phyloP scores from a whole-genome alignment of 2,888 invertebrate genomes.

The Carcina quercana region DNA sequence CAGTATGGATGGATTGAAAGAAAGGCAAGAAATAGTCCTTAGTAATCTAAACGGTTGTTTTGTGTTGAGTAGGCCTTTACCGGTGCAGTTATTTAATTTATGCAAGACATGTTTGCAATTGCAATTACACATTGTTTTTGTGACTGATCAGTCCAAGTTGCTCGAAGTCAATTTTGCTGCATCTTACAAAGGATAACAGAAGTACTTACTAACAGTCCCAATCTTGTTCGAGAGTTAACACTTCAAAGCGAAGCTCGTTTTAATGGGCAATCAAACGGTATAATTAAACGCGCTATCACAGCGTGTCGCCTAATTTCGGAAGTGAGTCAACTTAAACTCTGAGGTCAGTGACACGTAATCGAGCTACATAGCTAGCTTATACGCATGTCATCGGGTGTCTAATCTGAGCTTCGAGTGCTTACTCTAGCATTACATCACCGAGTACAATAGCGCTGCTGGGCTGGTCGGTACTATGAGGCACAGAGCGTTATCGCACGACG shows the following conservation, averaged over 20 bases:
- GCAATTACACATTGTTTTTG: no score
- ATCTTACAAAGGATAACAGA: no score
- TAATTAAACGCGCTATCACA: slow-evolving; percentile 24
- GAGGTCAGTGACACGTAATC: slow-evolving; percentile 45
- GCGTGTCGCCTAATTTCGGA: slow-evolving; percentile 38
- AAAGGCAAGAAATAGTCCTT: no score
- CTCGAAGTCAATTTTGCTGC: no score
- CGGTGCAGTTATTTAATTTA: no score
- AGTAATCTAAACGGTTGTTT: no score
- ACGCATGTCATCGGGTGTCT: slow-evolving; percentile 2
- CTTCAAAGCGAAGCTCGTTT: slow-evolving; percentile 13
- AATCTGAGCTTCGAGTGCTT: slow-evolving; percentile 9
- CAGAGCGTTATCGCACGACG: neutral
- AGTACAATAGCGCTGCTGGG: slow-evolving; percentile 4
- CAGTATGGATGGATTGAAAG: no score
- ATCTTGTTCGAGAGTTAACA: no score
- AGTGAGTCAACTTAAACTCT: slow-evolving; percentile 31
- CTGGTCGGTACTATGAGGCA: neutral
- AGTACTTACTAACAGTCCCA: no score
- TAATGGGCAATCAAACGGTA: slow-evolving; percentile 16
- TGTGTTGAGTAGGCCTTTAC: no score
- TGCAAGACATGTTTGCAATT: no score
- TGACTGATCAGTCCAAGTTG: no score
- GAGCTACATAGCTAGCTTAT: slow-evolving; percentile 1
- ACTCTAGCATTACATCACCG: slow-evolving; percentile 7